Percentiles rank a stretch among this genome's conserved stretches.
Conservation (phyloP, 2,113 vertebrate species). For the Antigone vipio region DNA sequence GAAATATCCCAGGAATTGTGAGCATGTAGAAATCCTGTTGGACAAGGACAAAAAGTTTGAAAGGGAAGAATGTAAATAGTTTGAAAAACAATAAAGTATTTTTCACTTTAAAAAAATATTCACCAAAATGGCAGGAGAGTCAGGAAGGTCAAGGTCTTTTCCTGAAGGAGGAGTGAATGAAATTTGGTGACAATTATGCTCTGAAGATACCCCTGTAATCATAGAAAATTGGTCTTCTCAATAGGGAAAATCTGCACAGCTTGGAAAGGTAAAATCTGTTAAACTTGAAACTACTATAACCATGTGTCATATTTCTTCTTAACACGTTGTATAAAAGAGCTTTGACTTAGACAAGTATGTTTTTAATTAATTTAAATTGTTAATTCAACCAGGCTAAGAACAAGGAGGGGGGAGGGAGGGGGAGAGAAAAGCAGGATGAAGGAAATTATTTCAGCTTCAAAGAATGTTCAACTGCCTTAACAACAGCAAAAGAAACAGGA, state of each 20-base stretch:
- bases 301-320: neutral
- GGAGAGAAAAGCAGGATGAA: neutral
- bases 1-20: constrained; percentile 32
- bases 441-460: constrained; percentile 34
- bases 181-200: neutral
- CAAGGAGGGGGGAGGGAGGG: neutral
- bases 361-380: constrained; percentile 36
- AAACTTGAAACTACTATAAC: neutral
- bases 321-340: neutral
- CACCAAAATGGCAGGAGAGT: neutral
- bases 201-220: neutral
- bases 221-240: neutral
- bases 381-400: neutral
- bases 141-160: neutral
- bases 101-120: neutral
- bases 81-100: neutral
- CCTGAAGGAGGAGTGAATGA: neutral
- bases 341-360: neutral
- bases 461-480: neutral
- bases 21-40: neutral
- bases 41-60: neutral
- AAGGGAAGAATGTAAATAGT: constrained; percentile 3
- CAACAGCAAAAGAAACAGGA: neutral
- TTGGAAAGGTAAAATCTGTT: neutral
- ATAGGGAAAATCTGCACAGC: neutral